These are phyloP conservation scores for Anarrhichthys ocellatus DNA, from an alignment of 2,113 vertebrate genomes.

Conservation along the genomic window DNA sequence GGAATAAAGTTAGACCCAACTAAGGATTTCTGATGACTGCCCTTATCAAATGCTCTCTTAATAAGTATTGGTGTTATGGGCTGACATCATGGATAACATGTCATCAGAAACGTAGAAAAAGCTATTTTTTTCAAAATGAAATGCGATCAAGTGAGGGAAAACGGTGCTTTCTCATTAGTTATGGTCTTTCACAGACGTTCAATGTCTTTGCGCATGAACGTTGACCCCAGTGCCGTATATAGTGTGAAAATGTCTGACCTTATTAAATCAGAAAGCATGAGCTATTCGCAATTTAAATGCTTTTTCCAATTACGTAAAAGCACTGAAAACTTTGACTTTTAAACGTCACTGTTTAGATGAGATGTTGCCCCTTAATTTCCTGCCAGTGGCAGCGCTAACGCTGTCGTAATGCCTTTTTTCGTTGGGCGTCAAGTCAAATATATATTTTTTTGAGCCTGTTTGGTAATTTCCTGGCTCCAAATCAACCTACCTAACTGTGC, in stretches of 20 bases:
- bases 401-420: neutral
- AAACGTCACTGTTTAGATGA: neutral
- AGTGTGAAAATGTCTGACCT: neutral
- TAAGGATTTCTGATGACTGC: neutral
- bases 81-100: neutral
- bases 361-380: conserved; percentile 12
- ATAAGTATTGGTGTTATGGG: neutral
- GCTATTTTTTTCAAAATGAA: neutral
- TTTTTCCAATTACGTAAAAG: conserved; percentile 31
- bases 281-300: neutral
- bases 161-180: neutral
- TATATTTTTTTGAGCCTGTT: conserved; percentile 3
- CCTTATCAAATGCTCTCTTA: neutral
- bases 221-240: neutral
- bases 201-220: neutral
- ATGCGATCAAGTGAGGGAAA: neutral
- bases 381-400: neutral
- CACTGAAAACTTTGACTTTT: neutral
- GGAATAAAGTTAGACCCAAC: neutral
- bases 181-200: neutral
- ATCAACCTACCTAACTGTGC: neutral
- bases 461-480: conserved; percentile 43
- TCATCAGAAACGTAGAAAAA: neutral
- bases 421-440: neutral
- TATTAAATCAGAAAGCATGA: conserved; percentile 10